Base-by-base conservation (phyloP, 2,888 invertebrate genomes). In the Tachina fera region DNA sequence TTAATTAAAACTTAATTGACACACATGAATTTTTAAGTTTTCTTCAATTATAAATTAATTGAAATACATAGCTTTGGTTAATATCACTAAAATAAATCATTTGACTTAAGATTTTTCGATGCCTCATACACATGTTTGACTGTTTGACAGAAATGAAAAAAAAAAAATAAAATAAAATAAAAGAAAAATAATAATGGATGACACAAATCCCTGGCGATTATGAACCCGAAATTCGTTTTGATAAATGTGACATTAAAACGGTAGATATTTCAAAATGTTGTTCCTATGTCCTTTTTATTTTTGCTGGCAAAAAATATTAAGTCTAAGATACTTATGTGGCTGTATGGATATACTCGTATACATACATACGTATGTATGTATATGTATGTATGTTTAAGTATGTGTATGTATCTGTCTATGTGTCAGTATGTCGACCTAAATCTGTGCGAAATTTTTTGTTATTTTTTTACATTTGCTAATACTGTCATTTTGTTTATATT, bases 181-280 rank as follows among this genome's bases (percentile, higher is more conserved):
- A 31, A 31, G 6, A 31, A 19, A 13, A 9, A 60, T 11, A 39
- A n/a, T 3, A 31, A 31, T 31, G 31, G 45, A 61, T 74, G 70
- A 78, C 81, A 74, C 77, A 87, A 87, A 87, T 87, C 84, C 75
- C 86, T 56, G 72, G 65, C 49, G 85, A 85, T 85, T 87, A 87
- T 83, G 49, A 67, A 74, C 75, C 60, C 63, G 60, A 79, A 87
- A 51, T 77, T 83, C 72, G 82, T 79, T 87, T 63, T 45, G 84
- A 86, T 86, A 83, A 85, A 87, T 78, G 81, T 72, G 83, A 87
- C 80, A 86, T 84, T 87, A 86, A 87, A 87, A 85, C 85, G 80
- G 78, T 70, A 87, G 85, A 87, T 78, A 87, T 87, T 87, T 56
- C 43, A 63, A 70, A 77, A n/a, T 16, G 1, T 75, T 75, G 22